phyloP scores from a whole-genome alignment of 2,888 invertebrate genomes.

The Cactoblastis cactorum region DNA sequence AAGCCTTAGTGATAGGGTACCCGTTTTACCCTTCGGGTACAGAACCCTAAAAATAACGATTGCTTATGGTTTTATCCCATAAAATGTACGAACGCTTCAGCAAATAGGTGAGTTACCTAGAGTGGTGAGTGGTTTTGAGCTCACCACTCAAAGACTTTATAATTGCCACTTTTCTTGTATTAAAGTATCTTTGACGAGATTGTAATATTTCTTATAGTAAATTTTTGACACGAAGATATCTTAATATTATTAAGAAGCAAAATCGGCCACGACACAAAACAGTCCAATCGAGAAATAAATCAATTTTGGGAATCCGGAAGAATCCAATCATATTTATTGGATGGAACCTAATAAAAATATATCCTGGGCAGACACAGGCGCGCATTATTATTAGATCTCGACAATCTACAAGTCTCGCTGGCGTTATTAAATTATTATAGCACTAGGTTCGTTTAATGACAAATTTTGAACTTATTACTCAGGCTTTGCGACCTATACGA shows the following conservation, averaged over 20 bases:
- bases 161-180: too few relatives aligned
- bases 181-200: too few relatives aligned
- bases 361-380: slow-evolving; percentile 21
- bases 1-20: too few relatives aligned
- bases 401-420: background rate
- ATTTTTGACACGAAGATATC: background rate
- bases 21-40: too few relatives aligned
- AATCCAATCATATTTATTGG: slow-evolving; percentile 30
- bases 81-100: too few relatives aligned
- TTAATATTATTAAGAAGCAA: background rate
- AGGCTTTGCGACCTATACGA: background rate
- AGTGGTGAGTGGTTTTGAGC: too few relatives aligned
- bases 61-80: too few relatives aligned
- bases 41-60: too few relatives aligned
- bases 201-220: background rate
- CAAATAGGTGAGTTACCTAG: too few relatives aligned
- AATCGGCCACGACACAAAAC: slow-evolving; percentile 23
- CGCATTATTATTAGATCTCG: slow-evolving; percentile 14
- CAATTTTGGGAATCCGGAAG: slow-evolving; percentile 25
- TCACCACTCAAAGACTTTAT: too few relatives aligned
- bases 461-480: slow-evolving; percentile 2
- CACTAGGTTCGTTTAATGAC: background rate
- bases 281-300: slow-evolving; percentile 35
- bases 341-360: slow-evolving; percentile 27
- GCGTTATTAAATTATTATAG: background rate